Conservation (phyloP, 1,140 invertebrate species). For the Cyclargus thomasi region DNA sequence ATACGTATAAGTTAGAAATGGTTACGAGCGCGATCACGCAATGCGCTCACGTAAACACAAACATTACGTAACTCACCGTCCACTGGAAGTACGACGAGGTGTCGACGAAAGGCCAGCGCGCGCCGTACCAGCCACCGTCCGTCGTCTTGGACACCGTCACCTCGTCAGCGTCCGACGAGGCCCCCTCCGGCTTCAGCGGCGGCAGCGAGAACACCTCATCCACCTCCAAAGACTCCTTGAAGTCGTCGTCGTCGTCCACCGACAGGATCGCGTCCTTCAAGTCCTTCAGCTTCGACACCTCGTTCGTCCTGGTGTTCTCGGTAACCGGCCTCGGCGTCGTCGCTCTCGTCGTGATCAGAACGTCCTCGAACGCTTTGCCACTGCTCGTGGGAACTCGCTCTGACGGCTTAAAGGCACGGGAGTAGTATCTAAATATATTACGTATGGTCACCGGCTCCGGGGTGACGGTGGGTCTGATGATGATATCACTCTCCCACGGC, state of each 20-base stretch:
- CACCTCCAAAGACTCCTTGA: conserved; percentile 65
- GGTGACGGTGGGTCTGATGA: conserved; percentile 55
- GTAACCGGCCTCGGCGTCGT: conserved; percentile 42
- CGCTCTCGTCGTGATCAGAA: conserved; percentile 53
- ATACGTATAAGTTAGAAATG: conserved; percentile 32
- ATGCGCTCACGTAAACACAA: conserved; percentile 37
- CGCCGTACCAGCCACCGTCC: conserved; percentile 52
- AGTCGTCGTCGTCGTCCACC: conserved; percentile 66
- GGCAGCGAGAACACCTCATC: conserved; percentile 66
- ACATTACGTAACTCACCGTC: conserved; percentile 74
- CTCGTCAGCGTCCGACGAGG: conserved; percentile 44
- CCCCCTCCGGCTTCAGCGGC: conserved; percentile 48
- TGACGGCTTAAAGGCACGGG: conserved; percentile 41
- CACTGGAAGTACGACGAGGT: conserved; percentile 79
- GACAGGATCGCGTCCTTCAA: conserved; percentile 60
- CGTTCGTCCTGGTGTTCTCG: conserved; percentile 40
- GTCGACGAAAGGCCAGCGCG: conserved; percentile 78
- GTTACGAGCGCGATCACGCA: conserved; percentile 36
- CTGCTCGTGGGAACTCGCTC: conserved; percentile 40
- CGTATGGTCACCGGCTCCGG: conserved; percentile 46
- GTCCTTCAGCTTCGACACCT: conserved; percentile 46
- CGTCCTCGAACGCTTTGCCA: conserved; percentile 49
- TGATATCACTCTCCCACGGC: conserved; percentile 57
- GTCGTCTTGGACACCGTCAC: conserved; percentile 65
- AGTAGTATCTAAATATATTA: conserved; percentile 48